Conservation (phyloP, 1,140 invertebrate species). For the Calycopis cecrops region DNA sequence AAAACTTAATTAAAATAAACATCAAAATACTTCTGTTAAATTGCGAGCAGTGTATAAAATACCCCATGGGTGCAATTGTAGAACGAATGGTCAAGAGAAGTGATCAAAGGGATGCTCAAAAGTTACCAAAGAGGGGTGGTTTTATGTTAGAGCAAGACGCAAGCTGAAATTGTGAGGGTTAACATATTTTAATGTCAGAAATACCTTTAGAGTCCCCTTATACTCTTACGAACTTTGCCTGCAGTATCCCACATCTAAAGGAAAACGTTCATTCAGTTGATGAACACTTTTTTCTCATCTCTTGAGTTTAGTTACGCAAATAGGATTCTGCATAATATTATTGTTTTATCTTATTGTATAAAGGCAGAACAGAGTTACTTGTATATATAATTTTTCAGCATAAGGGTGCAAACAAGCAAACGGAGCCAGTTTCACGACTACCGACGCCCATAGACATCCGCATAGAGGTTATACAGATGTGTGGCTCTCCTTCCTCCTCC, state of each 20-base stretch:
- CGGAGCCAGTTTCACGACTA: too few relatives aligned
- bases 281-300: background rate
- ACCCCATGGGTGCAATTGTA: slow-evolving; percentile 36
- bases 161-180: slow-evolving; percentile 14
- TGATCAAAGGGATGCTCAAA: slow-evolving; percentile 53
- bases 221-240: slow-evolving; percentile 1
- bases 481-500: too few relatives aligned
- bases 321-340: too few relatives aligned
- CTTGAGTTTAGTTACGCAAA: too few relatives aligned
- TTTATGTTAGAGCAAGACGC: slow-evolving; percentile 38
- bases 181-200: slow-evolving; percentile 9
- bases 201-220: slow-evolving; percentile 8
- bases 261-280: slow-evolving; percentile 5
- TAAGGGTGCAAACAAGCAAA: too few relatives aligned
- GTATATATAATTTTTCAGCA: too few relatives aligned
- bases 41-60: slow-evolving; percentile 37
- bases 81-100: slow-evolving; percentile 49
- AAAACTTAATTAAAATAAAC: slow-evolving; percentile 11
- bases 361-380: too few relatives aligned
- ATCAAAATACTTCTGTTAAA: slow-evolving; percentile 8
- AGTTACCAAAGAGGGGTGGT: slow-evolving; percentile 30
- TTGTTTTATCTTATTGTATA: too few relatives aligned
- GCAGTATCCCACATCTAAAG: slow-evolving; percentile 9
- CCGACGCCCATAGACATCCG: too few relatives aligned
- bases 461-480: too few relatives aligned